These are phyloP conservation scores for Sarcophaga variegata DNA, from an alignment of 2,888 invertebrate genomes.

Conservation along the genomic window DNA sequence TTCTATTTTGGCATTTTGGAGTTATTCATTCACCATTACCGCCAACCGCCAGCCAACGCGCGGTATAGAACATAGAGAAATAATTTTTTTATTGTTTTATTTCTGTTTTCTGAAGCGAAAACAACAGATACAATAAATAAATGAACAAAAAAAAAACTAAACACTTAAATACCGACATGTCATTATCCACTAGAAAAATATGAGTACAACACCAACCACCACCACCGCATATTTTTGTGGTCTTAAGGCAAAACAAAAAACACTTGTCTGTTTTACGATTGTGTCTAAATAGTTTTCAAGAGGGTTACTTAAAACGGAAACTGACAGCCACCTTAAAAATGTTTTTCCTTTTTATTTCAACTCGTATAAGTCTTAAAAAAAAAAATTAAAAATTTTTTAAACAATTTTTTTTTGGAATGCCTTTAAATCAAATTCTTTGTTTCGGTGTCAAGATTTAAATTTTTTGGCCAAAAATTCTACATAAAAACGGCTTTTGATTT, in stretches of 20 bases:
- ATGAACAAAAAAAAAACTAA: conserved; percentile 15
- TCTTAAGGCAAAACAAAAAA: conserved; percentile 41
- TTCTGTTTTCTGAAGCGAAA: conserved; percentile 23
- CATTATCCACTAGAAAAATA: conserved; percentile 5
- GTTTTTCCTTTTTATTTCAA: background rate
- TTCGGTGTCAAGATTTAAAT: too few species aligned
- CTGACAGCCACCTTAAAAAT: background rate
- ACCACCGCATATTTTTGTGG: conserved; percentile 10
- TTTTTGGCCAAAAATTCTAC: too few species aligned
- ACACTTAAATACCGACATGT: conserved; percentile 40
- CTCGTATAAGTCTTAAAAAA: too few species aligned
- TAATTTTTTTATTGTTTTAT: conserved; percentile 14
- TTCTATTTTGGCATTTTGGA: background rate
- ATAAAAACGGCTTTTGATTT: too few species aligned
- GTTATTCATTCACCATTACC: background rate
- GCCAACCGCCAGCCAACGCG: background rate
- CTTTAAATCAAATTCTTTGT: too few species aligned
- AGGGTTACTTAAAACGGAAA: conserved; percentile 44
- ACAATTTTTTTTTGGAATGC: too few species aligned
- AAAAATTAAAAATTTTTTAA: too few species aligned
- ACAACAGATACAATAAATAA: conserved; percentile 37
- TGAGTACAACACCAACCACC: conserved; percentile 3
- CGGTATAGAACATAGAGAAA: conserved; percentile 50
- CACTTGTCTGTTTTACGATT: conserved; percentile 47
- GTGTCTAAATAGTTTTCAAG: conserved; percentile 32